Conservation (phyloP, 1,140 invertebrate genomes). For the Drosophila aff. region DNA sequence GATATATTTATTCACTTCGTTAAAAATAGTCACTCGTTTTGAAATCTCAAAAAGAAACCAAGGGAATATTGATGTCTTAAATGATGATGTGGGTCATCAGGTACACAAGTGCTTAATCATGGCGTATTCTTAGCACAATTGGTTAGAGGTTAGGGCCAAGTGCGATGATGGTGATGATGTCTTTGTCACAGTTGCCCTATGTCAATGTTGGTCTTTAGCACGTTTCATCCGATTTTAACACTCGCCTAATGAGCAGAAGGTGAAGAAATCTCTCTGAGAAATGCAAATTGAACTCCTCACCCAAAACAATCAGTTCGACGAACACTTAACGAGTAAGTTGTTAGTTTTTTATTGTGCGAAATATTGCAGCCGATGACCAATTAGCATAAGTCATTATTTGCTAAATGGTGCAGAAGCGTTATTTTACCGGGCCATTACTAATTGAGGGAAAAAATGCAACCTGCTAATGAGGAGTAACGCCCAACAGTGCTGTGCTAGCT, state of each 20-base stretch:
- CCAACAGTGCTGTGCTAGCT: not conserved
- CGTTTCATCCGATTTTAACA: constrained; percentile 44
- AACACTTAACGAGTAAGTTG: constrained; percentile 25
- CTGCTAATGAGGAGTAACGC: constrained; percentile 15
- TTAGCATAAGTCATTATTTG: constrained; percentile 18
- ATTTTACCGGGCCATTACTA: constrained; percentile 13
- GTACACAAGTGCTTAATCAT: constrained; percentile 21
- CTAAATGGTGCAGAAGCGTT: constrained; percentile 20
- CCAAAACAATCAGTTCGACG: constrained; percentile 33
- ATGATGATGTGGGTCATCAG: constrained; percentile 10
- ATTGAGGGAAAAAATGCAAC: constrained; percentile 16
- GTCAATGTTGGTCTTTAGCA: constrained; percentile 52
- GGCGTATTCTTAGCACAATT: not conserved
- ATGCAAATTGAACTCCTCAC: constrained; percentile 14
- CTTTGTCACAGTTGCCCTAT: constrained; percentile 18
- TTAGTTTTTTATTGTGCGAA: constrained; percentile 23
- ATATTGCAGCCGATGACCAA: constrained; percentile 12
- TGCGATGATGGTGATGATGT: not conserved
- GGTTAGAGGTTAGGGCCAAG: constrained; percentile 5
- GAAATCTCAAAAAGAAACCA: not conserved
- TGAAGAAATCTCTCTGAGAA: not conserved
- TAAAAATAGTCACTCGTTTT: constrained; percentile 16
- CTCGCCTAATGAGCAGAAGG: constrained; percentile 26
- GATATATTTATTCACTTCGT: not conserved
- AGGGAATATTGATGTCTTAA: not conserved